A percentile compares a stretch with the other conserved stretches of the same genome.
These are phyloP conservation scores for Mergus octosetaceus DNA, from an alignment of 2,797 vertebrate genomes.

Conservation along the genomic window DNA sequence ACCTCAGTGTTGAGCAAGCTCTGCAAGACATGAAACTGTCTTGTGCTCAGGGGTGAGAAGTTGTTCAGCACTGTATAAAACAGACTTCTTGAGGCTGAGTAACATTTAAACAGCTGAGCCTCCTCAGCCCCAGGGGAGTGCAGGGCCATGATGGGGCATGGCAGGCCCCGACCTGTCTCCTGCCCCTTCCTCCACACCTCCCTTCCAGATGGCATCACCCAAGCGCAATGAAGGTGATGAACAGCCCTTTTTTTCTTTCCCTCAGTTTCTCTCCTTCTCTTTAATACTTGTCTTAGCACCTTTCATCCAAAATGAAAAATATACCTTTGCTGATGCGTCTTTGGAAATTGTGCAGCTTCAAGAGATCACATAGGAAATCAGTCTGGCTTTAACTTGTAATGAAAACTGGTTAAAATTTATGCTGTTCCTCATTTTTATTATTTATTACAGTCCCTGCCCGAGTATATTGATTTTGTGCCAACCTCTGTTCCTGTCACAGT, in stretches of 20 bases:
- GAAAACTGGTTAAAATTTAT: constrained; percentile 67
- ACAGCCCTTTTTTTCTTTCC: background rate
- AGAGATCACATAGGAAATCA: constrained; percentile 61
- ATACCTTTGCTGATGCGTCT: constrained; percentile 30
- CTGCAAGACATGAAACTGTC: background rate
- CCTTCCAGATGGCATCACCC: background rate
- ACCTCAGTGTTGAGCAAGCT: background rate
- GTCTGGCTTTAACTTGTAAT: constrained; percentile 50
- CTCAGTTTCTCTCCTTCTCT: background rate
- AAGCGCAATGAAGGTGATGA: background rate
- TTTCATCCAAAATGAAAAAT: constrained; percentile 40
- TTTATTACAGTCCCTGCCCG: constrained; percentile 59
- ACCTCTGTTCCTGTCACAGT: constrained; percentile 68
- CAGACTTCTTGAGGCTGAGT: background rate
- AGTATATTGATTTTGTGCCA: constrained; percentile 77
- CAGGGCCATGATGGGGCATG: background rate
- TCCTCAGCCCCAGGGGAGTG: rapidly evolving
- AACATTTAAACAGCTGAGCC: background rate
- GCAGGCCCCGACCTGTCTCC: background rate
- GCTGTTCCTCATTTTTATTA: constrained; percentile 70
- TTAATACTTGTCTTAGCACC: constrained; percentile 9
- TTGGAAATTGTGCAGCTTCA: constrained; percentile 38
- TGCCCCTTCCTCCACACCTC: background rate
- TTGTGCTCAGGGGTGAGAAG: background rate
- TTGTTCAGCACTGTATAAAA: background rate